Evolutionary conservation across 2,888 invertebrate species (phyloP).

Genomic region (Eupithecia vulgata): DNA sequence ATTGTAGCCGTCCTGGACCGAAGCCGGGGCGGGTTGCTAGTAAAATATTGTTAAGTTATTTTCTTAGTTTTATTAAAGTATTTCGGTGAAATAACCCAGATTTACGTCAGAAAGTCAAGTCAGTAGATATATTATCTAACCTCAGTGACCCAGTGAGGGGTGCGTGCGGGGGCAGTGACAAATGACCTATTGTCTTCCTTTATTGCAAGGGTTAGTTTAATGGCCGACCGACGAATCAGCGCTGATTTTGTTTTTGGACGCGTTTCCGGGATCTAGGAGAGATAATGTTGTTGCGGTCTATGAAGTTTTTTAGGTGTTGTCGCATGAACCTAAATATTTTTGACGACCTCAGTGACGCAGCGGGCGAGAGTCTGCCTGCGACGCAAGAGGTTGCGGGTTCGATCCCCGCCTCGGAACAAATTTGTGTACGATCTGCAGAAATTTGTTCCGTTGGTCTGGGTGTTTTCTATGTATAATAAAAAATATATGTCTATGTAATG

Average conservation of each 20-base stretch:
- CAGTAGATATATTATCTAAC: not conserved
- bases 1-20: no score
- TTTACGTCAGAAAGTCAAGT: not conserved
- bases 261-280: constrained; percentile 11
- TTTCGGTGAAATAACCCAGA: not conserved
- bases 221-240: constrained; percentile 42
- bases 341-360: no score
- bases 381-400: no score
- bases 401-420: no score
- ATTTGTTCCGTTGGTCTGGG: no score
- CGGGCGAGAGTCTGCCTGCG: no score
- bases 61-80: not conserved
- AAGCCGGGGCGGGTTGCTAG: no score
- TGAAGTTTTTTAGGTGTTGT: not conserved
- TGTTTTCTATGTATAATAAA: no score
- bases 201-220: constrained; percentile 57
- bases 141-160: constrained; percentile 41
- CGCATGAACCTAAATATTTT: no score
- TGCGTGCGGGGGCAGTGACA: constrained; percentile 60
- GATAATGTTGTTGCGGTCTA: not conserved
- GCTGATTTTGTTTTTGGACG: constrained; percentile 43
- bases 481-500: no score
- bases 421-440: no score
- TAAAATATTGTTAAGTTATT: not conserved
- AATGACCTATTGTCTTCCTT: constrained; percentile 79